Evolutionary conservation across 2,113 vertebrate genomes (phyloP), one percentile per base, ranked within the genome.

Genomic region (Glareola pratincola): DNA sequence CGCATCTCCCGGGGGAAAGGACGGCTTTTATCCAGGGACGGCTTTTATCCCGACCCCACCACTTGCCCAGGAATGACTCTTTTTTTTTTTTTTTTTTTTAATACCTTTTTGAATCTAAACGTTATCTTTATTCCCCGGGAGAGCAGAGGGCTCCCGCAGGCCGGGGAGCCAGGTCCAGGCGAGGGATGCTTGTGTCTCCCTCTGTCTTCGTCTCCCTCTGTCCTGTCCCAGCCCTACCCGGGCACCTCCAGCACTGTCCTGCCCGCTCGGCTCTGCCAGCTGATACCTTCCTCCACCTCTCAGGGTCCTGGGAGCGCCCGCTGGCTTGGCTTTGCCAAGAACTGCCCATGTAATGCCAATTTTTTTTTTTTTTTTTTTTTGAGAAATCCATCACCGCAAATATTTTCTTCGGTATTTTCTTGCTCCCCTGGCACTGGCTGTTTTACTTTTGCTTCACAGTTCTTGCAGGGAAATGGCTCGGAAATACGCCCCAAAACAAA

Each of bases 171-270:
- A 2, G 29, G 29, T 45, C 41, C 63, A 8, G 36, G 53, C 30
- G 20, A 37, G 9, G 24, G 50, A 47, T 83, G 39, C 77, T 90
- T 90, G 71, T 0, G 0, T 56, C 7, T 0, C 6, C 24, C 18
- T 43, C 51, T 36, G 12, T 57, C 23, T 90, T 27, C 37, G 9
- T 59, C 56, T 66, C 45, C 43, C 20, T 1, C 53, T 57, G 82
- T 29, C 21, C n/a, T 22, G n/a, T 19, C 41, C 17, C 64, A 6
- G 45, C 47, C 19, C 6, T 78, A 30, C 14, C 19, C 0, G 0
- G 9, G 16, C 56, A 41, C 30, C 20, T 27, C 50, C 4, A 1
- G 36, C 54, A 39, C 29, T 0, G 0, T 62, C 26, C 54, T 51
- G n/a, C n/a, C 23, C 47, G 3, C 26, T 32, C 0, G 0, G 14